A percentile compares a stretch with the other conserved stretches of the same genome.
phyloP scores from a whole-genome alignment of 2,888 invertebrate species.

The Rotaria sp. region DNA sequence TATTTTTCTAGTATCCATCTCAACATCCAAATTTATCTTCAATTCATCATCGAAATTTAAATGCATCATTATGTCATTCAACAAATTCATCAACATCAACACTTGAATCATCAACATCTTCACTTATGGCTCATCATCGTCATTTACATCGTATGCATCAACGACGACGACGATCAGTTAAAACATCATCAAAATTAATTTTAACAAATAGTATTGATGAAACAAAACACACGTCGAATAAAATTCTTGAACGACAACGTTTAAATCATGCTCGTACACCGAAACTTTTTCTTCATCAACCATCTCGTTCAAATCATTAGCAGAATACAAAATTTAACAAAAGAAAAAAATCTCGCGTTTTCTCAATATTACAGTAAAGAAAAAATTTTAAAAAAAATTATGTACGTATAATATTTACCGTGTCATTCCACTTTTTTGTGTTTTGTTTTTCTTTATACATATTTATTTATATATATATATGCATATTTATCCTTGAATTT shows the following conservation, averaged over 20 bases:
- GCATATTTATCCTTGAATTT: not conserved
- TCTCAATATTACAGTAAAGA: not conserved
- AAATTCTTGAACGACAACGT: not conserved
- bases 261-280: constrained; percentile 4
- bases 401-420: not conserved
- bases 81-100: not conserved
- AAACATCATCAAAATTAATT: not conserved
- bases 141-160: not conserved
- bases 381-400: not conserved
- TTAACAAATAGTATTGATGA: not conserved
- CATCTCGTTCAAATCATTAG: not conserved
- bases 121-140: not conserved
- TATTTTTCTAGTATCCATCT: not conserved
- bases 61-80: not conserved
- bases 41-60: not conserved
- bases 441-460: not conserved
- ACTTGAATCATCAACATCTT: not conserved
- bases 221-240: not conserved
- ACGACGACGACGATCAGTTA: not conserved
- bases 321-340: not conserved
- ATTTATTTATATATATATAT: not conserved
- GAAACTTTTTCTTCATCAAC: not conserved
- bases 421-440: not conserved
- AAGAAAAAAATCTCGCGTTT: not conserved
- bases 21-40: not conserved